phyloP scores from a whole-genome alignment of 1,140 invertebrate species.

The Philopotamus ludificatus region DNA sequence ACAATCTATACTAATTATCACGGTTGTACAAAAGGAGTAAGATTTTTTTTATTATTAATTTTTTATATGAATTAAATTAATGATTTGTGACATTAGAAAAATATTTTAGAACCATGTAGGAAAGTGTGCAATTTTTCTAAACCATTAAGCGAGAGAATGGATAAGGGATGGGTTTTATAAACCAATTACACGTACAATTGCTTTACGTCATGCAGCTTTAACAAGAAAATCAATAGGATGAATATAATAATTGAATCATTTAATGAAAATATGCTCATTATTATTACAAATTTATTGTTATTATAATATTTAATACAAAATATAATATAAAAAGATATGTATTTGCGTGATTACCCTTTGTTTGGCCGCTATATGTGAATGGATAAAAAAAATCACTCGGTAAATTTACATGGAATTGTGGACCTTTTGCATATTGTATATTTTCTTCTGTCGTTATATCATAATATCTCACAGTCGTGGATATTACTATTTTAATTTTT shows the following conservation, averaged over 20 bases:
- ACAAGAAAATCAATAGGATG: not conserved
- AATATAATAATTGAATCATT: not conserved
- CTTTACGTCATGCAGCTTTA: not conserved
- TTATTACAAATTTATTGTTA: not conserved
- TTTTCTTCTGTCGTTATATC: slow-evolving; percentile 58
- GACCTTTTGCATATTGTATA: slow-evolving; percentile 58
- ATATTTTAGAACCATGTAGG: slow-evolving; percentile 12
- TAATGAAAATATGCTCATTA: not conserved
- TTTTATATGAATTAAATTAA: not conserved
- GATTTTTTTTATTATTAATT: not conserved
- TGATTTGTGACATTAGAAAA: slow-evolving; percentile 1
- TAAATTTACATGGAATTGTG: slow-evolving; percentile 62
- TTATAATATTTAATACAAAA: not conserved
- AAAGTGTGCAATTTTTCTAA: slow-evolving; percentile 16
- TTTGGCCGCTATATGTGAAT: slow-evolving; percentile 48
- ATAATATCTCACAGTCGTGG: slow-evolving; percentile 57
- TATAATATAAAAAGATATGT: not conserved
- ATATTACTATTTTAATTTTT: slow-evolving; percentile 43
- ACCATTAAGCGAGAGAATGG: slow-evolving; percentile 12
- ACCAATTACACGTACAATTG: not conserved
- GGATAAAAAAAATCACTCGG: slow-evolving; percentile 74
- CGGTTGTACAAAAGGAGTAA: slow-evolving; percentile 1
- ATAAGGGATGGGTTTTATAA: not conserved
- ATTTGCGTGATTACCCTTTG: not conserved
- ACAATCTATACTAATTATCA: slow-evolving; percentile 7